Evolutionary conservation across 53 echinoderm and acorn worm genomes (phyloP).

Genomic region (Pentamera pediparva): DNA sequence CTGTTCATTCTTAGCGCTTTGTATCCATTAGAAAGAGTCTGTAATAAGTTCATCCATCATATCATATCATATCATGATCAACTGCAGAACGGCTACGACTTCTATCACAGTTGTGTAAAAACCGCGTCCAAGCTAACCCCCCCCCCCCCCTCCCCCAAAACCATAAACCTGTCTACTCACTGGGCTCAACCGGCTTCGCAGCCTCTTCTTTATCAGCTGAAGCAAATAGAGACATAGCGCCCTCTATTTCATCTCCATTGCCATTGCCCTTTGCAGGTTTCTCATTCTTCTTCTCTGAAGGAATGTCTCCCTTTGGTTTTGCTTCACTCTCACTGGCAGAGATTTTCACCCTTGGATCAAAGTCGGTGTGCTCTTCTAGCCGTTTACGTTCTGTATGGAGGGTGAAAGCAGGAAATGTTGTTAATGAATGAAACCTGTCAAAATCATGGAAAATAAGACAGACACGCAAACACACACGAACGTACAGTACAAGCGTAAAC

Average conservation of each 20-base stretch:
- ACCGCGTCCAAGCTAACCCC: no score
- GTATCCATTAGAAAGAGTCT: no score
- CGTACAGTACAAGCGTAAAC: no score
- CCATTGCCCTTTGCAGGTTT: neutral
- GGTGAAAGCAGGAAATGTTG: no score
- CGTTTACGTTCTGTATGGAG: slow-evolving; percentile 51
- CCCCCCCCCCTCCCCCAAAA: no score
- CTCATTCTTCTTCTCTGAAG: neutral
- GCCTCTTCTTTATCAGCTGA: slow-evolving; percentile 55
- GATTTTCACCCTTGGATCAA: slow-evolving; percentile 62
- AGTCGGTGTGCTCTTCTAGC: slow-evolving; percentile 68
- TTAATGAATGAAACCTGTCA: neutral
- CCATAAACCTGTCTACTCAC: no score
- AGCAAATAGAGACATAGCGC: slow-evolving; percentile 72
- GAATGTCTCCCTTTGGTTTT: neutral
- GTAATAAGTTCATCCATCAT: no score
- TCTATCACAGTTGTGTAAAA: no score
- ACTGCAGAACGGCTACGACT: no score
- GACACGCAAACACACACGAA: no score
- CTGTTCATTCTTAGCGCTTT: no score
- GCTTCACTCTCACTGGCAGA: slow-evolving; percentile 6
- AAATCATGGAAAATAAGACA: neutral
- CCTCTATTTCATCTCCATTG: slow-evolving; percentile 21
- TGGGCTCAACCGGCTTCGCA: neutral
- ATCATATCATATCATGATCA: no score